Evolutionary conservation across 2,888 invertebrate genomes (phyloP), one percentile per base, ranked within the genome.

Genomic region (Tortrix viridana): DNA sequence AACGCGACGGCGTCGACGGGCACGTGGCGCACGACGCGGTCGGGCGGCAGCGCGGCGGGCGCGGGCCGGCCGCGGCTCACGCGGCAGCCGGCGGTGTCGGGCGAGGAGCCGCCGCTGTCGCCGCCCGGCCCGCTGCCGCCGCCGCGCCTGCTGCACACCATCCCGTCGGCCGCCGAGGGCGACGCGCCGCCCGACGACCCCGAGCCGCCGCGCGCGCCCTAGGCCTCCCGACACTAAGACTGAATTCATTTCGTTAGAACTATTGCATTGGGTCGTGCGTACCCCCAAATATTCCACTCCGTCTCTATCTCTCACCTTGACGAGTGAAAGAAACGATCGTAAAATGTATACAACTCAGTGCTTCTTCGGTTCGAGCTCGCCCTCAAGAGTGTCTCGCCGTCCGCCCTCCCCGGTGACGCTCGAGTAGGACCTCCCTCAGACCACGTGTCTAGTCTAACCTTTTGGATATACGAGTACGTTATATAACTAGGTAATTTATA

Each of bases 1-100:
- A 95, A 95, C 22, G 97, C 97, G 18, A 97, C 97, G 1, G 97
- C 97, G 23, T 97, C 96, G 75, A 98, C 98, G 18, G 96, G 97
- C 74, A 97, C 97, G 60, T 98, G 97, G 95, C 93, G 97, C 66
- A 94, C 97, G 76, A 97, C 97, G 9, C 93, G 97, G 56, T 97
- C 97, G 49, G 97, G 96, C 79, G 96, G 95, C 61, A 95, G 95
- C 3, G 97, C 96, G 22, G 96, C 96, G 5, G 96, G 95, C 14
- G 69, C 67, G 63, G 67, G 16, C 47, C 94, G 72, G 96, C 96
- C 60, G 53, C 68, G 58, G 57, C 69, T 65, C 38, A 94, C 0
- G 95, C 95, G 16, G 95, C 95, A 1, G 95, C 95, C 96, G 73
- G 96, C 96, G 0, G 88, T 96, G 52, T 96, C 96, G 7, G 96